A percentile compares a stretch with the other conserved stretches of the same genome.
Evolutionary conservation across 2,113 vertebrate genomes (phyloP).

Genomic region (Aptenodytes patagonicus): DNA sequence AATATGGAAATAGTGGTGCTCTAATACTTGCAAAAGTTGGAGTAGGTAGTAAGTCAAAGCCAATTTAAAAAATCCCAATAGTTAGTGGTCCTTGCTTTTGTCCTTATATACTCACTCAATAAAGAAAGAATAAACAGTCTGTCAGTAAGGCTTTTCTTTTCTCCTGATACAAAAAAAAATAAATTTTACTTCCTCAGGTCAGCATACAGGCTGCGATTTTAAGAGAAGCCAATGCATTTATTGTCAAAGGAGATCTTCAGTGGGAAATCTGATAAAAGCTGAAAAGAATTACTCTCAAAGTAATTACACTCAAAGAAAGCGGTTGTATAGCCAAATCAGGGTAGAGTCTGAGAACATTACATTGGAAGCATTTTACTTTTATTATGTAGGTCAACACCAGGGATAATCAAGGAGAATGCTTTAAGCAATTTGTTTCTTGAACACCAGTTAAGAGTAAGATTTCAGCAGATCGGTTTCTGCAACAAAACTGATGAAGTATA

Average conservation of each 20-base stretch:
- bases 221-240: neutral
- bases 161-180: neutral
- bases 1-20: neutral
- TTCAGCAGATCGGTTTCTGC: neutral
- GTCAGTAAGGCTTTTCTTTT: neutral
- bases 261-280: neutral
- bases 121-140: neutral
- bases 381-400: neutral
- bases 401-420: neutral
- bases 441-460: neutral
- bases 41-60: neutral
- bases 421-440: neutral
- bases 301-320: neutral
- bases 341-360: neutral
- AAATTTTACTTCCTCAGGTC: neutral
- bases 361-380: neutral
- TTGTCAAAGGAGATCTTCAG: neutral
- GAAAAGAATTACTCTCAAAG: neutral
- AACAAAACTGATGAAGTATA: neutral
- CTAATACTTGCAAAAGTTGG: neutral
- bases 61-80: neutral
- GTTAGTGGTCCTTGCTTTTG: neutral
- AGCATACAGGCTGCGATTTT: neutral
- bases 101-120: neutral
- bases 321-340: neutral